phyloP scores from a whole-genome alignment of 2,888 invertebrate genomes.

The Lordiphosa andalusiaca region DNA sequence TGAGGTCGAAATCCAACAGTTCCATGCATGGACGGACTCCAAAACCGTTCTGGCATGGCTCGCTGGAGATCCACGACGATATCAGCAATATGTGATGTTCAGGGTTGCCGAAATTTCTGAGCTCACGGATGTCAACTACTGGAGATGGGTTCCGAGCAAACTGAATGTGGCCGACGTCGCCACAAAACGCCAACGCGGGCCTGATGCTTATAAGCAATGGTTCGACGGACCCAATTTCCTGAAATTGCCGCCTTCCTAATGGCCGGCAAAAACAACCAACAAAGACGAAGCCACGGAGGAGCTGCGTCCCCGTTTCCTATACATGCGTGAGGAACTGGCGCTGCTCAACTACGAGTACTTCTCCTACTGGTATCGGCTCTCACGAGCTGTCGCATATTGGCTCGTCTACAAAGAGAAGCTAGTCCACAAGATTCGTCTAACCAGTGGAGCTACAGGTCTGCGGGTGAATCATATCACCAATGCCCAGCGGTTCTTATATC shows the following conservation, averaged over 20 bases:
- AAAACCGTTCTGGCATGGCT: slow-evolving; percentile 17
- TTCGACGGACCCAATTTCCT: slow-evolving; percentile 19
- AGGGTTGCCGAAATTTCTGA: slow-evolving; percentile 27
- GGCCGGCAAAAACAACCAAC: slow-evolving; percentile 18
- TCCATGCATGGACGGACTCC: slow-evolving; percentile 10
- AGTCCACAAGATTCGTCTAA: too few relatives aligned
- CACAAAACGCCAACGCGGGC: slow-evolving; percentile 14
- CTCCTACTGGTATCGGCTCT: too few relatives aligned
- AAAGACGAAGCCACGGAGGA: slow-evolving; percentile 1
- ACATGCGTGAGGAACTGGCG: neutral
- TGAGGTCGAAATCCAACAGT: slow-evolving; percentile 5
- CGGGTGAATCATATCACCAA: slow-evolving; percentile 4
- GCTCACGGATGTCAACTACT: neutral
- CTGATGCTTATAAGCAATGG: slow-evolving; percentile 21
- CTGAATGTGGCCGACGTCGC: slow-evolving; percentile 26
- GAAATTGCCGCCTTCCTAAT: slow-evolving; percentile 9
- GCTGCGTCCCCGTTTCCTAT: slow-evolving; percentile 6
- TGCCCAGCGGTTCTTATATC: slow-evolving; percentile 11
- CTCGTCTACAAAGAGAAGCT: too few relatives aligned
- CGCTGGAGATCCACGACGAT: slow-evolving; percentile 15
- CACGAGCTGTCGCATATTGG: too few relatives aligned
- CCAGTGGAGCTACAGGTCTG: neutral
- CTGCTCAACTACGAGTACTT: slow-evolving; percentile 1
- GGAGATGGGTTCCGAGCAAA: slow-evolving; percentile 27
- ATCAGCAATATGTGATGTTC: slow-evolving; percentile 49